These are phyloP conservation scores for Australoheros scitulus DNA, from an alignment of 2,113 vertebrate species.

Conservation along the genomic window DNA sequence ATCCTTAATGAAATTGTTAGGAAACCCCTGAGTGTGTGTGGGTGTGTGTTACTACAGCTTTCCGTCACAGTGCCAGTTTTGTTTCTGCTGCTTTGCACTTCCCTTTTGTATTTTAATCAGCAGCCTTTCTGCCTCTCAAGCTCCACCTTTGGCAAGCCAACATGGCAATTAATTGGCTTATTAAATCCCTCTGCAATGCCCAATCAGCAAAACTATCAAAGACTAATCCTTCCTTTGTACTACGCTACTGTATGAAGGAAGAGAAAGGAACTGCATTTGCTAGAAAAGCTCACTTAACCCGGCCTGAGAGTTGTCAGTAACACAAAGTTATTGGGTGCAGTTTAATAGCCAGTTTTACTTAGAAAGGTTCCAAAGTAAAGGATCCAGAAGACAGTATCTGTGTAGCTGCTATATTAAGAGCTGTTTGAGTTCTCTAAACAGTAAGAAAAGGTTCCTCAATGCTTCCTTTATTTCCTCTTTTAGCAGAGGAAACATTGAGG, in stretches of 20 bases:
- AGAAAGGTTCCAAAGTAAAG: neutral
- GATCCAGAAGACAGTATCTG: neutral
- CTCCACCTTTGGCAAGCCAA: slow-evolving; percentile 70
- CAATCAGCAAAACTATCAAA: slow-evolving; percentile 77
- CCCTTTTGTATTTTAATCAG: slow-evolving; percentile 64
- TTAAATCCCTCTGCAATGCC: slow-evolving; percentile 70
- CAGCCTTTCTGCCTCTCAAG: slow-evolving; percentile 51
- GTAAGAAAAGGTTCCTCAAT: neutral
- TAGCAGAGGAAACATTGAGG: neutral
- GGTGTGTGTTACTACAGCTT: slow-evolving; percentile 16
- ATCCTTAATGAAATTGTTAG: slow-evolving; percentile 26
- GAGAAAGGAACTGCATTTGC: neutral
- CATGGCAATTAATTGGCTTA: slow-evolving; percentile 73
- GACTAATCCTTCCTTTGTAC: slow-evolving; percentile 68
- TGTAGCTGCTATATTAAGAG: neutral
- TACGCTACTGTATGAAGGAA: slow-evolving; percentile 26
- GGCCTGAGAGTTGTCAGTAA: slow-evolving; percentile 31
- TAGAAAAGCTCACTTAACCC: slow-evolving; percentile 46
- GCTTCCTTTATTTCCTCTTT: neutral
- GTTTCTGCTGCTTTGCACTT: slow-evolving; percentile 56
- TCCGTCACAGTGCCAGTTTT: slow-evolving; percentile 36
- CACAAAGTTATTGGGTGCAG: slow-evolving; percentile 18
- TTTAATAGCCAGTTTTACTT: neutral
- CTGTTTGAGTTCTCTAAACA: neutral
- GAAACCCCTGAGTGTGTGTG: slow-evolving; percentile 18